These are phyloP conservation scores for Phocides pigmalion DNA, from an alignment of 1,140 invertebrate genomes.

Conservation along the genomic window DNA sequence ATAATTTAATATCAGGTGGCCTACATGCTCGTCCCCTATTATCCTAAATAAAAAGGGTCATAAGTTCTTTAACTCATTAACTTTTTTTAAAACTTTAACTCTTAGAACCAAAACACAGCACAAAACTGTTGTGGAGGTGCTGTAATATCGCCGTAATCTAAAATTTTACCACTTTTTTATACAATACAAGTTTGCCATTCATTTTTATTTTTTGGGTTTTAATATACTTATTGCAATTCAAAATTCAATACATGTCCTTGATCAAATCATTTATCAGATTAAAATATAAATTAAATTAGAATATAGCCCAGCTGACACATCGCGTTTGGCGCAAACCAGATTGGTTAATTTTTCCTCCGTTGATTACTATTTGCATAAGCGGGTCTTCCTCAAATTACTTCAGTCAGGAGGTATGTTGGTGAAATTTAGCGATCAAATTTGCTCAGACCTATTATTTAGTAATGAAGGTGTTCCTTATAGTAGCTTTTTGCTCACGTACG, in stretches of 20 bases:
- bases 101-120: no score
- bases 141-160: no score
- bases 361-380: conserved; percentile 53
- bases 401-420: conserved; percentile 14
- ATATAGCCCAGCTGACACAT: conserved; percentile 27
- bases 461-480: conserved; percentile 1
- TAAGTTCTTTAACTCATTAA: no score
- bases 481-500: no score
- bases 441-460: conserved; percentile 2
- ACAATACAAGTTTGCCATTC: no score
- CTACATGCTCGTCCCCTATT: no score
- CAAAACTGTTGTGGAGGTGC: no score
- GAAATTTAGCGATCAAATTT: conserved; percentile 18
- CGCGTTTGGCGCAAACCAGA: conserved; percentile 27
- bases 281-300: conserved; percentile 1
- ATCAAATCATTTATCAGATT: neutral
- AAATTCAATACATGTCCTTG: neutral
- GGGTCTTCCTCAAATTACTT: conserved; percentile 44
- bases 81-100: no score
- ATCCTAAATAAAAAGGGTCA: no score
- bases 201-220: no score
- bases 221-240: neutral
- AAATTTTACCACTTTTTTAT: no score
- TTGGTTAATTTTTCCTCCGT: conserved; percentile 46
- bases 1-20: no score